Percentiles rank a stretch among this genome's conserved stretches.
phyloP scores from a whole-genome alignment of 2,797 vertebrate species.

The Pyrocephalus nanus region DNA sequence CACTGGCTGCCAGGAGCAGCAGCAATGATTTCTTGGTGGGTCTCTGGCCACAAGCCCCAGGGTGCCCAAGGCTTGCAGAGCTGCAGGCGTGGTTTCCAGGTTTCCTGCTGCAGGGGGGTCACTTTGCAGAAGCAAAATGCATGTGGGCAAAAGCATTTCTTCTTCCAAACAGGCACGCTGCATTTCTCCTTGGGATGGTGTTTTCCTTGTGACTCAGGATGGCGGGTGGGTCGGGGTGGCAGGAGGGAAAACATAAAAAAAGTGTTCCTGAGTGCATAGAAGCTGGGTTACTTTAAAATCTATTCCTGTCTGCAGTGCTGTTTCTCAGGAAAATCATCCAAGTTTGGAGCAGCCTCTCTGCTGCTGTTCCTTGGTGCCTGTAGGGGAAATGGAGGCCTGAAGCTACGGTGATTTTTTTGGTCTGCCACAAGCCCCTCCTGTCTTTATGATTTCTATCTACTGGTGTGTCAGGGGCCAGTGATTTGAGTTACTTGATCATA shows the following conservation, averaged over 20 bases:
- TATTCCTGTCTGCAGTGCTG: fast-evolving
- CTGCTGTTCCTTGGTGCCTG: fast-evolving
- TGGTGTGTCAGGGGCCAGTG: not conserved
- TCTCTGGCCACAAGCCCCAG: not conserved
- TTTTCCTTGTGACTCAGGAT: not conserved
- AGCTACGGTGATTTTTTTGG: not conserved
- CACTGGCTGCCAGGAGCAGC: not conserved
- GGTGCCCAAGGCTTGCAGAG: not conserved
- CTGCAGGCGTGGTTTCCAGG: not conserved
- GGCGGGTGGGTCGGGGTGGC: not conserved
- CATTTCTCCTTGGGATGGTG: fast-evolving
- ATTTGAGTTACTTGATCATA: not conserved
- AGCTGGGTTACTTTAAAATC: not conserved
- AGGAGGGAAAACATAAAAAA: not conserved
- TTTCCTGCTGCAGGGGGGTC: not conserved
- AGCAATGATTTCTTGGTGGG: fast-evolving
- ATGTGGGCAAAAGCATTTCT: not conserved
- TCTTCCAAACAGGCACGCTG: fast-evolving
- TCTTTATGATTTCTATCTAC: not conserved
- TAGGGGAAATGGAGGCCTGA: not conserved
- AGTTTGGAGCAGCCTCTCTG: not conserved
- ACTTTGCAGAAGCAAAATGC: not conserved
- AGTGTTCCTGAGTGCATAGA: not conserved
- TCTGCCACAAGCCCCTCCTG: not conserved
- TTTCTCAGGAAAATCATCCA: not conserved